These are phyloP conservation scores for Corbicula japonica DNA, from an alignment of 2,888 invertebrate genomes.

Conservation along the genomic window DNA sequence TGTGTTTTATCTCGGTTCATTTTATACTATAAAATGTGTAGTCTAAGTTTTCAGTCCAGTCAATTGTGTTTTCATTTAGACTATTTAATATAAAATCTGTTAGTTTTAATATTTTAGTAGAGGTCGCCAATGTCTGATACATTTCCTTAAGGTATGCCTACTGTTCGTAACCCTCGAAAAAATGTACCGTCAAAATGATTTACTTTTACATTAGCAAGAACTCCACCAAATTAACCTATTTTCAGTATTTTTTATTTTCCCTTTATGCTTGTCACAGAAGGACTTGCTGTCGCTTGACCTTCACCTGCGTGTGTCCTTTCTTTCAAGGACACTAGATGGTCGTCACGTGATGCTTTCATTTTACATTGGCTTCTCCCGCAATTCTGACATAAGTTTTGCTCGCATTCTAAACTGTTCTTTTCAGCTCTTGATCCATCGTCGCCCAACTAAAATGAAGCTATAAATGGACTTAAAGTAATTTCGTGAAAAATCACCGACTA, in stretches of 20 bases:
- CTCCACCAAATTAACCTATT: neutral
- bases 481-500: neutral
- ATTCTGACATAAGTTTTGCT: slow-evolving; percentile 64
- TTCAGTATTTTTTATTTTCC: slow-evolving; percentile 2
- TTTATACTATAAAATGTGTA: too few species aligned
- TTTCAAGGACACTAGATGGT: slow-evolving; percentile 68
- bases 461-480: neutral
- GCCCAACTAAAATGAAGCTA: slow-evolving; percentile 36
- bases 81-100: neutral
- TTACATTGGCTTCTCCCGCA: slow-evolving; percentile 66
- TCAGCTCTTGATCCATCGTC: slow-evolving; percentile 63
- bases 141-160: neutral
- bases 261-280: slow-evolving; percentile 69
- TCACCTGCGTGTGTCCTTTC: slow-evolving; percentile 60
- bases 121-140: neutral
- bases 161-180: neutral
- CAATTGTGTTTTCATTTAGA: too few species aligned
- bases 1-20: too few species aligned
- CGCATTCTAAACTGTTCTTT: slow-evolving; percentile 68
- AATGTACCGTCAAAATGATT: neutral
- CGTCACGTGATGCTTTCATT: slow-evolving; percentile 70
- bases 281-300: slow-evolving; percentile 64
- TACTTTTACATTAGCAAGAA: neutral
- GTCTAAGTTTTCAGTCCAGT: too few species aligned
- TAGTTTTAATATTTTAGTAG: neutral